Evolutionary conservation across 2,888 invertebrate genomes (phyloP).

Genomic region (Mythimna pallens): DNA sequence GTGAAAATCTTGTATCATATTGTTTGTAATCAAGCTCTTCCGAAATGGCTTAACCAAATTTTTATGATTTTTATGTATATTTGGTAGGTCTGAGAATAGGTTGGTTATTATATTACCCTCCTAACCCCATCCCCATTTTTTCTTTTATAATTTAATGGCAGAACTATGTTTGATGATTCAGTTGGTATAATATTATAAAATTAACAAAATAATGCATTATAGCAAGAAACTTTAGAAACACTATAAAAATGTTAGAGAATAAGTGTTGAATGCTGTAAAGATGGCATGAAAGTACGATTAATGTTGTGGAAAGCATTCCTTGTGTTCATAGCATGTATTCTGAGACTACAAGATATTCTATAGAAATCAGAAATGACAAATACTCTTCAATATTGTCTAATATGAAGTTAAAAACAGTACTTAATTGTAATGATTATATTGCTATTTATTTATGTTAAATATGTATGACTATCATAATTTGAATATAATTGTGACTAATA

Average conservation of each 20-base stretch:
- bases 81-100: too few species aligned
- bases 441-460: conserved; percentile 24
- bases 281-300: conserved; percentile 42
- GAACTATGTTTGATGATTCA: too few species aligned
- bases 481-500: conserved; percentile 20
- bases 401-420: conserved; percentile 2
- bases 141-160: too few species aligned
- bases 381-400: not conserved
- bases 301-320: conserved; percentile 45
- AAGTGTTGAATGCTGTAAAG: conserved; percentile 8
- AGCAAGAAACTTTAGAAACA: not conserved
- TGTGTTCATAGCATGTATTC: conserved; percentile 24
- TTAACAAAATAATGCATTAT: not conserved
- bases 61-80: too few species aligned
- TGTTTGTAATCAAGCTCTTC: too few species aligned
- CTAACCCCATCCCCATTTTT: too few species aligned
- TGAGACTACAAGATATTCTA: not conserved
- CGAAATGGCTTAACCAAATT: too few species aligned
- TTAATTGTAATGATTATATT: conserved; percentile 17
- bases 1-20: too few species aligned
- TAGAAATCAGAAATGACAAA: not conserved
- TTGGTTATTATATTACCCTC: too few species aligned
- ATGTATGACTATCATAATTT: conserved; percentile 36
- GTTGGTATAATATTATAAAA: not conserved
- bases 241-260: not conserved